phyloP scores from a whole-genome alignment of 2,888 invertebrate species.

The Venusia cambrica region DNA sequence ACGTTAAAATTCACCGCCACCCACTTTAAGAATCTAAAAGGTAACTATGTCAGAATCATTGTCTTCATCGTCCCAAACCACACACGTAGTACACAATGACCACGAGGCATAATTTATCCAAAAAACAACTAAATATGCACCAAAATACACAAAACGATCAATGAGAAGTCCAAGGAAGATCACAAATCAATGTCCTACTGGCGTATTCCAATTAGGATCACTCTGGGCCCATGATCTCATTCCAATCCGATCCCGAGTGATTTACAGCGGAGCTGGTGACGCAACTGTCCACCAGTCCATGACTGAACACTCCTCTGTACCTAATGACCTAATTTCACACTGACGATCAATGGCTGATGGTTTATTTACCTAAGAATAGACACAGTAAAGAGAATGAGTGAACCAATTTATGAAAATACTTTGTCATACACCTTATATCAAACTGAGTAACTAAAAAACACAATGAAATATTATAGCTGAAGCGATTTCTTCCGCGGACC shows the following conservation, averaged over 20 bases:
- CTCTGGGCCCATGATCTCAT: slow-evolving; percentile 29
- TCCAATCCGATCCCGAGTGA: slow-evolving; percentile 46
- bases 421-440: too few species aligned
- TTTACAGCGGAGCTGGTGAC: slow-evolving; percentile 51
- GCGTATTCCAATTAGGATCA: slow-evolving; percentile 28
- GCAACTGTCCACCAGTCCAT: slow-evolving; percentile 69
- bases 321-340: slow-evolving; percentile 63
- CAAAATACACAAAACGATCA: slow-evolving; percentile 6
- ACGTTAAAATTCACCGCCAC: too few species aligned
- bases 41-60: too few species aligned
- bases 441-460: too few species aligned
- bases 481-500: too few species aligned
- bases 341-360: slow-evolving; percentile 40
- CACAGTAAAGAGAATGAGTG: too few species aligned
- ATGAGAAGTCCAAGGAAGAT: slow-evolving; percentile 12
- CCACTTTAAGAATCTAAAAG: too few species aligned
- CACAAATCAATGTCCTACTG: slow-evolving; percentile 30
- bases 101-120: too few species aligned
- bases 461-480: too few species aligned
- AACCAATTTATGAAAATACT: too few species aligned
- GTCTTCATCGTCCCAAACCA: too few species aligned
- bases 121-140: neutral
- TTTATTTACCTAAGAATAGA: slow-evolving; percentile 13
- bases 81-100: too few species aligned
- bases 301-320: slow-evolving; percentile 74